phyloP scores from a whole-genome alignment of 2,113 vertebrate genomes.

The Laticauda colubrina region DNA sequence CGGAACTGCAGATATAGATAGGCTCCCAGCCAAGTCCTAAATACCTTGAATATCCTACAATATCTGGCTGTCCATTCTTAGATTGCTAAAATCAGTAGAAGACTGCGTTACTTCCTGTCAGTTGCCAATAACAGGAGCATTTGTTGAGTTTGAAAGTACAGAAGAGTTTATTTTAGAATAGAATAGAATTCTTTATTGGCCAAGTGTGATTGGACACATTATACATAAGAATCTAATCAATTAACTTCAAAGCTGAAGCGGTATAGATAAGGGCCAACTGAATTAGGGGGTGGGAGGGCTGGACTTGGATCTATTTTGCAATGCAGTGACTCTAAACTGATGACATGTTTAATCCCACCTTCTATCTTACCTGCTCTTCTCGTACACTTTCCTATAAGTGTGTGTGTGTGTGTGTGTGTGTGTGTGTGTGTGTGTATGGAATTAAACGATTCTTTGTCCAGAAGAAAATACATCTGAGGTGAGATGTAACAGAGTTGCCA shows the following conservation, averaged over 20 bases:
- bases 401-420: not conserved
- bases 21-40: conserved; percentile 1
- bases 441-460: not conserved
- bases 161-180: not conserved
- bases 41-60: conserved; percentile 8
- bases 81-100: not conserved
- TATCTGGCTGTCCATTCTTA: not conserved
- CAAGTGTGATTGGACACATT: not conserved
- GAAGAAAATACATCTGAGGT: not conserved
- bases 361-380: not conserved
- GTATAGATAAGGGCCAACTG: not conserved
- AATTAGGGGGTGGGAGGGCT: not conserved
- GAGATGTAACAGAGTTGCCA: not conserved
- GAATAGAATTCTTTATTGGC: no score
- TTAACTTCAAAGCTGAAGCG: not conserved
- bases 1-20: not conserved
- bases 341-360: not conserved
- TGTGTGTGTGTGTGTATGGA: not conserved
- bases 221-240: not conserved
- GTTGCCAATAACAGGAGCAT: not conserved
- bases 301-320: not conserved
- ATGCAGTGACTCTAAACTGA: not conserved
- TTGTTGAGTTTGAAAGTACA: not conserved
- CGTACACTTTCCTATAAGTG: not conserved
- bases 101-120: not conserved